A percentile compares a stretch with the other conserved stretches of the same genome.
These are phyloP conservation scores for Watsonalla cultraria DNA, from an alignment of 2,888 invertebrate genomes.

Conservation along the genomic window DNA sequence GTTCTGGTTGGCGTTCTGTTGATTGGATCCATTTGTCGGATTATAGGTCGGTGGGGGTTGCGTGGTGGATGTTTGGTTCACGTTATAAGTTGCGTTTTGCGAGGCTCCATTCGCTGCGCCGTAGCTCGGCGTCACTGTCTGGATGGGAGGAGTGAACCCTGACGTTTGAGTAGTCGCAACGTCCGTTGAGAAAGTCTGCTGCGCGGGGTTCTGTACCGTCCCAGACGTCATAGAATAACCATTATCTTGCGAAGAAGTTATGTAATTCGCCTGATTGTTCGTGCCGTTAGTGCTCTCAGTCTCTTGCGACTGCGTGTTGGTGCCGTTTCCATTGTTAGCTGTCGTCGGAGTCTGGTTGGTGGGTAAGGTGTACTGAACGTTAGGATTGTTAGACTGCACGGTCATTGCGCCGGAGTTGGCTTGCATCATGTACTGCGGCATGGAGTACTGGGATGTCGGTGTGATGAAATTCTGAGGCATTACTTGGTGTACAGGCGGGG, in stretches of 20 bases:
- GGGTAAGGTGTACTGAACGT: constrained; percentile 56
- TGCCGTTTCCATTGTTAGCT: constrained; percentile 52
- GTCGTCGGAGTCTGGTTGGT: constrained; percentile 39
- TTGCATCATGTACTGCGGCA: constrained; percentile 67
- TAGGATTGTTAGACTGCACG: constrained; percentile 47
- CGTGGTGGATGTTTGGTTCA: constrained; percentile 41
- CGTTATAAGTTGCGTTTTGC: constrained; percentile 40
- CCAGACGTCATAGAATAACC: constrained; percentile 42
- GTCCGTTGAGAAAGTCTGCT: constrained; percentile 50
- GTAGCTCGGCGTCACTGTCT: constrained; percentile 46
- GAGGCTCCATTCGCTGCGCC: constrained; percentile 43
- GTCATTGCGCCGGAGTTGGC: constrained; percentile 46
- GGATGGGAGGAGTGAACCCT: constrained; percentile 42
- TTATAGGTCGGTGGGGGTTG: constrained; percentile 54
- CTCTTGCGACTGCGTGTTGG: constrained; percentile 36
- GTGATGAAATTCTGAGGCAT: constrained; percentile 57
- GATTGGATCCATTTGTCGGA: constrained; percentile 49
- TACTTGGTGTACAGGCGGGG: constrained; percentile 55
- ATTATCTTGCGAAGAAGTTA: constrained; percentile 65
- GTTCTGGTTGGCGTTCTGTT: constrained; percentile 38
- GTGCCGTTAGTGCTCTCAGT: constrained; percentile 46
- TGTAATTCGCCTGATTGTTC: constrained; percentile 59
- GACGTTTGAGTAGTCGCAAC: constrained; percentile 42
- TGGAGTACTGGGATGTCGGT: constrained; percentile 59
- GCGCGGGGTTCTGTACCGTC: constrained; percentile 37